phyloP scores from a whole-genome alignment of 2,888 invertebrate genomes.

The Cantharis lateralis region DNA sequence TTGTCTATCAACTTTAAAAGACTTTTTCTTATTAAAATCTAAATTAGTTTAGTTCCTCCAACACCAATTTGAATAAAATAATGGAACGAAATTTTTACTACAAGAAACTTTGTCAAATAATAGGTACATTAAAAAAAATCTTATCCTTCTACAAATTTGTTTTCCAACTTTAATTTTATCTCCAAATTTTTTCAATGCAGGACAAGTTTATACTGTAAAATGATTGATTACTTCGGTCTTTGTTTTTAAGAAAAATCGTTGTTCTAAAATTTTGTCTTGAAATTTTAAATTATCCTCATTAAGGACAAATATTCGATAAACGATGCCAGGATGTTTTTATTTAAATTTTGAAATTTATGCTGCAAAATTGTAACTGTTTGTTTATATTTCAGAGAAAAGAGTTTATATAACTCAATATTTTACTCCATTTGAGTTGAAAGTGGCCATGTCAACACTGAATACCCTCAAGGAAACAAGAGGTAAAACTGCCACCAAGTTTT shows the following conservation, averaged over 20 bases:
- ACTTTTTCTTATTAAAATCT: not conserved
- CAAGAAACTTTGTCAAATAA: not conserved
- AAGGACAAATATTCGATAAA: not conserved
- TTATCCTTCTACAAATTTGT: not conserved
- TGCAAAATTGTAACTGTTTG: not conserved
- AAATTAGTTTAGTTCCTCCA: not conserved
- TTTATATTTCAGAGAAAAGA: conserved; percentile 17
- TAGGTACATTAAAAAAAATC: not conserved
- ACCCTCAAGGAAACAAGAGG: conserved; percentile 23
- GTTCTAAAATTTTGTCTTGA: not conserved
- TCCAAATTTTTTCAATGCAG: not conserved
- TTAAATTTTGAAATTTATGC: too few relatives aligned
- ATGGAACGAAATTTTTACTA: not conserved
- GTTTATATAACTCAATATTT: conserved; percentile 5
- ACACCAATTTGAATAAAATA: not conserved
- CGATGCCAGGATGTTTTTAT: not conserved
- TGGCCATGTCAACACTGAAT: conserved; percentile 27
- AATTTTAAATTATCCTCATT: not conserved
- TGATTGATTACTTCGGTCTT: not conserved
- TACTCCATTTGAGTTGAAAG: conserved; percentile 15
- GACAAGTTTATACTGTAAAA: not conserved
- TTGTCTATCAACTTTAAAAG: not conserved
- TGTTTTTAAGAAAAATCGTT: not conserved
- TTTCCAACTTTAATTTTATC: not conserved
- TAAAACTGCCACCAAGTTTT: conserved; percentile 27